Conservation (phyloP, 92 coral and sea anemone genomes). For the Virgularia gustaviana region DNA sequence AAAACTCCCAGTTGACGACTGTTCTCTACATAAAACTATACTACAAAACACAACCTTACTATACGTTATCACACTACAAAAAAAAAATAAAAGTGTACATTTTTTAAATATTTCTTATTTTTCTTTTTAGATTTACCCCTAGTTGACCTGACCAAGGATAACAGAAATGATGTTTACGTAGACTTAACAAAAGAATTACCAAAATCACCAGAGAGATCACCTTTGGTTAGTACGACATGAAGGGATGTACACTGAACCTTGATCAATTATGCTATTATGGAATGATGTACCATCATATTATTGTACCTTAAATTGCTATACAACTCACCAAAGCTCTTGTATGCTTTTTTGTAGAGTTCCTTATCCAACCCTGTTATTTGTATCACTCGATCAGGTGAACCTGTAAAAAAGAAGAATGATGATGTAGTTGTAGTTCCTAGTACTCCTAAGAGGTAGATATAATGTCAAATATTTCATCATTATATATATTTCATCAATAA, state of each 20-base stretch:
- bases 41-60: no score
- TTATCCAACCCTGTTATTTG: no score
- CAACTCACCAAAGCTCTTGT: slow-evolving; percentile 28
- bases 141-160: slow-evolving; percentile 44
- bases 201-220: slow-evolving; percentile 34
- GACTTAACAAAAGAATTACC: slow-evolving; percentile 48
- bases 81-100: no score
- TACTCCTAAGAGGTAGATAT: slow-evolving; percentile 21
- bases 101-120: not conserved
- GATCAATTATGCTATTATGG: no score
- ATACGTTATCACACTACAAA: no score
- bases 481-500: not conserved
- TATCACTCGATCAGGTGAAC: no score
- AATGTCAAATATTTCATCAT: not conserved
- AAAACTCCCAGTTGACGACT: no score
- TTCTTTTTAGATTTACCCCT: slow-evolving; percentile 6
- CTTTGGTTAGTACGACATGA: slow-evolving; percentile 16
- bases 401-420: slow-evolving; percentile 1
- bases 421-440: slow-evolving; percentile 14
- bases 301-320: slow-evolving; percentile 3
- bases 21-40: no score
- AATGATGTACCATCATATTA: not conserved
- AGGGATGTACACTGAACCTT: no score
- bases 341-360: no score
- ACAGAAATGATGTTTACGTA: slow-evolving; percentile 29